Evolutionary conservation across 2,888 invertebrate genomes (phyloP).

Genomic region (Himalopsyche anomala): DNA sequence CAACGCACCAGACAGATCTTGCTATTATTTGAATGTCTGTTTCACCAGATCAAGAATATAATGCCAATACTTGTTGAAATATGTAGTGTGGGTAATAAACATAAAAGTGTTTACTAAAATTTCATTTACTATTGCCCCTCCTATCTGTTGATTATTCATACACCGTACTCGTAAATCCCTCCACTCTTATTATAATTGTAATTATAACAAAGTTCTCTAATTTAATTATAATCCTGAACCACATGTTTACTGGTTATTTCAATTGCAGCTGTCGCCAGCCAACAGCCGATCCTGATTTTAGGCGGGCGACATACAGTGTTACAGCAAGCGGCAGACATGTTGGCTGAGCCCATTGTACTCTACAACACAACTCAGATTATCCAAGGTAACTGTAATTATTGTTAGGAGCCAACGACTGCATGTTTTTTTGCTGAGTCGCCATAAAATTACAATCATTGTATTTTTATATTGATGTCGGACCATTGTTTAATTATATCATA

Average conservation of each 20-base stretch:
- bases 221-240: background rate
- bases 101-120: no score
- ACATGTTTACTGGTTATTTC: conserved; percentile 50
- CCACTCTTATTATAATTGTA: no score
- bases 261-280: conserved; percentile 79
- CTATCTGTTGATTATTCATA: background rate
- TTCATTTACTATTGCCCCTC: background rate
- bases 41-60: no score
- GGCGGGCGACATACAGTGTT: conserved; percentile 83
- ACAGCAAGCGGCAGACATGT: conserved; percentile 81
- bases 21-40: no score
- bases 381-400: conserved; percentile 48
- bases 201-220: no score
- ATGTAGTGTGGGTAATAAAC: no score
- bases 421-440: background rate
- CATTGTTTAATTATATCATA: no score
- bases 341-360: conserved; percentile 81
- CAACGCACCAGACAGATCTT: no score
- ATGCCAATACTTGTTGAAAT: no score
- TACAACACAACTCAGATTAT: conserved; percentile 74
- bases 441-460: no score
- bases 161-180: background rate
- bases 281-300: conserved; percentile 83
- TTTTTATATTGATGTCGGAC: no score
- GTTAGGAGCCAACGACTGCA: background rate